Base-by-base conservation (phyloP, 2,888 invertebrate genomes). In the Drosophila pullipes region DNA sequence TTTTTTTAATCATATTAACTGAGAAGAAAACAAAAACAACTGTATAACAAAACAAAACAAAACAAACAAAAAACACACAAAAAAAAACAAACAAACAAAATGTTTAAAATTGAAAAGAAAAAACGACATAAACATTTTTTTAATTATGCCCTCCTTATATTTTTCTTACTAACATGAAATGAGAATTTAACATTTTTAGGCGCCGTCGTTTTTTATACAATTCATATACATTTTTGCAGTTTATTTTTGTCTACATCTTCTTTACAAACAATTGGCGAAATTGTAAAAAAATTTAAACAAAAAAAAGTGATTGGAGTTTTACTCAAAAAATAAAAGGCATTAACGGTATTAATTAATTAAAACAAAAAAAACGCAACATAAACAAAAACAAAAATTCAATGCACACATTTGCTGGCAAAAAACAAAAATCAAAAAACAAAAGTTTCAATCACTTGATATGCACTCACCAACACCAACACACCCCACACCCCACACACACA, bases 251-350 rank as follows among this genome's bases (percentile, higher is more conserved):
- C 28, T 3, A 65, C 57, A 49, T 33, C 33, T 63, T 22, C 53
- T 39, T 53, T 53, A 52, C 65, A 70, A 74, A 61, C 61, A 69
- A 70, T 83, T 83, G 81, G 74, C 85, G 54, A 74, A 80, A 77
- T 71, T 78, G 44, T 64, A 65, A 65, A 79, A 83, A 37, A 16
- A 7, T 47, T n/a, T 50, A 52, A 67, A 67, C 28, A 64, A 74
- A 68, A 71, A 71, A 78, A 85, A 83, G 91, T 91, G 91, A 85
- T 90, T 90, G 90, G 87, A 90, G 90, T 90, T 82, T 81, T 86
- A 84, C 86, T 88, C 84, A 82, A 83, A 73, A 73, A 70, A 68
- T 54, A 74, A 80, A 86, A 73, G 66, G 75, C 71, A 81, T 76
- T 69, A 82, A 76, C 72, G 83, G 82, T 82, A 83, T 85, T 82